Percentiles rank a stretch among this genome's conserved stretches.
Conservation (phyloP, 1,140 invertebrate species). For the Samia ricini region DNA sequence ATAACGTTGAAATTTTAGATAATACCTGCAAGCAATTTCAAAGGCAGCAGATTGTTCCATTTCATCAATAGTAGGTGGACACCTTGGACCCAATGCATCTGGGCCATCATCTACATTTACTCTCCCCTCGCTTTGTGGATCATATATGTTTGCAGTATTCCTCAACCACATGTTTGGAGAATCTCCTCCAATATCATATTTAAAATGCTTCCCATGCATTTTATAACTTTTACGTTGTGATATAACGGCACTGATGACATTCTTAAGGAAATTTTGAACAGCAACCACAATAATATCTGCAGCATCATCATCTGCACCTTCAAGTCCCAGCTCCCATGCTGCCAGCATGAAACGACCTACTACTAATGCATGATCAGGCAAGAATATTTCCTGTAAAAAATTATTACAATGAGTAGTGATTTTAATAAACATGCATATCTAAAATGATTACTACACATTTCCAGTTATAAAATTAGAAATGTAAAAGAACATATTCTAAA, state of each 20-base stretch:
- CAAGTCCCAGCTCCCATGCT: constrained; percentile 89
- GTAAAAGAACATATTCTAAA: too few relatives aligned
- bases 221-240: constrained; percentile 86
- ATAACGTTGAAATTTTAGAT: neutral
- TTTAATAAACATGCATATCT: neutral
- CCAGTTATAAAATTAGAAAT: too few relatives aligned
- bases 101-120: constrained; percentile 74
- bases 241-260: constrained; percentile 85
- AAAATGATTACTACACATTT: too few relatives aligned
- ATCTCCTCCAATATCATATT: constrained; percentile 85
- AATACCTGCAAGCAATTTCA: constrained; percentile 72
- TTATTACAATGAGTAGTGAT: neutral
- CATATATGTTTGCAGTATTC: constrained; percentile 76
- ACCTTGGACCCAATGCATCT: constrained; percentile 66
- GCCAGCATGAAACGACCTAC: constrained; percentile 87
- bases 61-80: constrained; percentile 75
- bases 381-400: constrained; percentile 80
- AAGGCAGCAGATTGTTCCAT: constrained; percentile 66
- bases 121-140: constrained; percentile 68
- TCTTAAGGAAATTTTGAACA: constrained; percentile 85
- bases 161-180: constrained; percentile 85
- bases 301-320: constrained; percentile 87
- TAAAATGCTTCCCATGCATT: constrained; percentile 82
- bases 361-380: constrained; percentile 88
- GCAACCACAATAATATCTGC: constrained; percentile 86